phyloP scores from a whole-genome alignment of 2,888 invertebrate species.

The Resseliella maxima region DNA sequence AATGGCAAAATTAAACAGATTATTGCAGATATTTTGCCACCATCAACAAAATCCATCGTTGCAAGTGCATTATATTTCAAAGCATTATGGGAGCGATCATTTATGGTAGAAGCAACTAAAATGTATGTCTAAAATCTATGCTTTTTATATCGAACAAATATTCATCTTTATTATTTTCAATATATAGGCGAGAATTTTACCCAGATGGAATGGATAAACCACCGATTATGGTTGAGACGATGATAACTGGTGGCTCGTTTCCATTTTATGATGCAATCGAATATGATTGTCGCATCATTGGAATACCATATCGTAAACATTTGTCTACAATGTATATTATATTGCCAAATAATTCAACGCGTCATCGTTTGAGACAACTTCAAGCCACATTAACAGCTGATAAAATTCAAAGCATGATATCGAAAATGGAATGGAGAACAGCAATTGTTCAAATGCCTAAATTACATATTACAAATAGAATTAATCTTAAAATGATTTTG shows the following conservation, averaged over 20 bases:
- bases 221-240: slow-evolving; percentile 70
- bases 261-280: slow-evolving; percentile 68
- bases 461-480: slow-evolving; percentile 75
- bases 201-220: slow-evolving; percentile 67
- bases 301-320: slow-evolving; percentile 75
- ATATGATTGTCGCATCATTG: slow-evolving; percentile 71
- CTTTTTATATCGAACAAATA: not conserved
- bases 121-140: slow-evolving; percentile 63
- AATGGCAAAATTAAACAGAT: slow-evolving; percentile 72
- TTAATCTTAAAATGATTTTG: slow-evolving; percentile 71
- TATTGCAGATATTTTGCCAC: slow-evolving; percentile 68
- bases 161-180: not conserved
- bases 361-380: slow-evolving; percentile 67
- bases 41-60: slow-evolving; percentile 71
- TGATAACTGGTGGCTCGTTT: slow-evolving; percentile 73
- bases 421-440: slow-evolving; percentile 64
- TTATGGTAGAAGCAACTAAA: slow-evolving; percentile 69
- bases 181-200: slow-evolving; percentile 70
- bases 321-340: slow-evolving; percentile 75
- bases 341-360: slow-evolving; percentile 70
- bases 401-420: slow-evolving; percentile 66
- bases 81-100: slow-evolving; percentile 73
- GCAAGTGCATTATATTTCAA: slow-evolving; percentile 76
- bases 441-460: slow-evolving; percentile 75
- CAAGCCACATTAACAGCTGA: slow-evolving; percentile 67